These are phyloP conservation scores for Agrochola macilenta DNA, from an alignment of 2,888 invertebrate species.

Conservation along the genomic window DNA sequence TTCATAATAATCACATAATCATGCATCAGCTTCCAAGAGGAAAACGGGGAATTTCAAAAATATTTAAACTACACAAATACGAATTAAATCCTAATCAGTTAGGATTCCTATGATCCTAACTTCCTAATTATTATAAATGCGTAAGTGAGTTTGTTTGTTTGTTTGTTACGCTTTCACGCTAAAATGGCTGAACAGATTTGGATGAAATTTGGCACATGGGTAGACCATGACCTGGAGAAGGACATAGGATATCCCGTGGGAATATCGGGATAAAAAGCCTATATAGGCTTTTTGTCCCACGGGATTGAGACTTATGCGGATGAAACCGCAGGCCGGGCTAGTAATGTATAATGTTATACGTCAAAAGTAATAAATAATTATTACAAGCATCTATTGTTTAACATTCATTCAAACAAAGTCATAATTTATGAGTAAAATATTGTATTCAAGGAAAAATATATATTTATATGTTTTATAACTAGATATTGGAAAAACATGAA, in stretches of 20 bases:
- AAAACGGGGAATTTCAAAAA: background rate
- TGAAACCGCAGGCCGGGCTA: too few species aligned
- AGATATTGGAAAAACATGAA: background rate
- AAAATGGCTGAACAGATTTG: too few species aligned
- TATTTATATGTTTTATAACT: background rate
- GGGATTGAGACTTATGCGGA: too few species aligned
- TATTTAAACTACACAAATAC: background rate
- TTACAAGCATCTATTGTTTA: background rate
- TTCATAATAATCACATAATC: background rate
- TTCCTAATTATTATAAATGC: too few species aligned
- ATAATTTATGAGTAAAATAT: slow-evolving; percentile 1
- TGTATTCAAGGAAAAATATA: background rate
- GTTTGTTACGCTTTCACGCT: too few species aligned
- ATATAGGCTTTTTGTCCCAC: too few species aligned
- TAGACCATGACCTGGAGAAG: too few species aligned
- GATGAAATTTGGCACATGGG: too few species aligned
- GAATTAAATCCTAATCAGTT: background rate
- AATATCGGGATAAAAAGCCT: too few species aligned
- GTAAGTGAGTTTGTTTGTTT: too few species aligned
- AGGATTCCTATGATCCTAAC: too few species aligned
- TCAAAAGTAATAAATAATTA: background rate
- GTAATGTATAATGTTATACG: background rate
- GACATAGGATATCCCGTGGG: too few species aligned
- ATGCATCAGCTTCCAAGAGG: background rate
- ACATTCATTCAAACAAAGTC: slow-evolving; percentile 14